A percentile compares a stretch with the other conserved stretches of the same genome.
Conservation (phyloP, 30 jellyfish, hydroid and myxozoan genomes). For the Hydractinia symbiolongicarpus region DNA sequence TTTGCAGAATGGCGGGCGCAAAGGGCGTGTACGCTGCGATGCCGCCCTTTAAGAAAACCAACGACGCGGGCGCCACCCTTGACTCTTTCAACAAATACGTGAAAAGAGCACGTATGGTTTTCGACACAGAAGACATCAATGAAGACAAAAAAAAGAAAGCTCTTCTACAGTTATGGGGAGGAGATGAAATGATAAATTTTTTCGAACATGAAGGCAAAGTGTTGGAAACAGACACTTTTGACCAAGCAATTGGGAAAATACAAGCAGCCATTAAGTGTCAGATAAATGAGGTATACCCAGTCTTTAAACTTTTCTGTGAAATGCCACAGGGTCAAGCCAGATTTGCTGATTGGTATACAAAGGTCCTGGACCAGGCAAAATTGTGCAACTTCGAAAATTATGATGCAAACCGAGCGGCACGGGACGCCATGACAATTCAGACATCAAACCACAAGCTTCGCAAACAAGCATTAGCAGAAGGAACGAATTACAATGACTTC, state of each 20-base stretch:
- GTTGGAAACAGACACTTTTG: conserved; percentile 10
- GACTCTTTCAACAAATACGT: too few relatives aligned
- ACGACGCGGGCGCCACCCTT: too few relatives aligned
- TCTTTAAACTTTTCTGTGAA: conserved; percentile 28
- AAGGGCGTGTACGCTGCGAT: too few relatives aligned
- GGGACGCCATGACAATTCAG: conserved; percentile 31
- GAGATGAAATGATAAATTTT: conserved; percentile 17
- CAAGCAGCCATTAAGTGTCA: background rate
- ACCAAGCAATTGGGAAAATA: conserved; percentile 10
- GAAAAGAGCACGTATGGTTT: too few relatives aligned
- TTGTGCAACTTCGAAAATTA: too few relatives aligned
- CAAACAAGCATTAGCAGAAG: too few relatives aligned
- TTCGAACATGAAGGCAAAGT: conserved; percentile 27
- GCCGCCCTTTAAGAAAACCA: conserved; percentile 9
- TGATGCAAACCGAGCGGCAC: conserved; percentile 19
- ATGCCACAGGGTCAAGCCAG: conserved; percentile 23
- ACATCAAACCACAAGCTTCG: conserved; percentile 21
- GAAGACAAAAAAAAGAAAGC: conserved; percentile 27
- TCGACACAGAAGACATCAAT: conserved; percentile 9
- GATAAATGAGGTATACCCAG: conserved; percentile 8
- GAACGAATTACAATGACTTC: too few relatives aligned
- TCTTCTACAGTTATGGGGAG: conserved; percentile 15
- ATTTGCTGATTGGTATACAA: background rate
- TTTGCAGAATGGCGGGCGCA: too few relatives aligned
- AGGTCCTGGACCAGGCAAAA: too few relatives aligned